These are phyloP conservation scores for Oceanites oceanicus DNA, from an alignment of 2,113 vertebrate species.

Conservation along the genomic window DNA sequence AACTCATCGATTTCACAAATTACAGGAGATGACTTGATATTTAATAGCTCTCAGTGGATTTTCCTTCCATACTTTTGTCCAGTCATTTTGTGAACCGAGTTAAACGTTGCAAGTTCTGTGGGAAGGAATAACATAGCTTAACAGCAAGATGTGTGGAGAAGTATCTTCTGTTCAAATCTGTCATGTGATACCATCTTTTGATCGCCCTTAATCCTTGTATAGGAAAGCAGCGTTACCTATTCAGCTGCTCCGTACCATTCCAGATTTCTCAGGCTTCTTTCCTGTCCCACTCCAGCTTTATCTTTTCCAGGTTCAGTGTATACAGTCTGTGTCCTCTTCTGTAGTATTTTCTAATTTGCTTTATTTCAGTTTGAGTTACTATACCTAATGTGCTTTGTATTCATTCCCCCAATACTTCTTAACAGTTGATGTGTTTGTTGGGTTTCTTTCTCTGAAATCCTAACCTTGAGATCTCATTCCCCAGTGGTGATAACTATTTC, in stretches of 20 bases:
- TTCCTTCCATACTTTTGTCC: neutral
- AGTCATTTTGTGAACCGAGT: neutral
- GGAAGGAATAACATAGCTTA: neutral
- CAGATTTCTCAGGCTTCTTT: neutral
- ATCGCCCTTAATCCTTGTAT: neutral
- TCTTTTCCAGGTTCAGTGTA: neutral
- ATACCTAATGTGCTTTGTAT: neutral
- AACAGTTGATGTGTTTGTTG: neutral
- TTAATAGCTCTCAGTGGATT: neutral
- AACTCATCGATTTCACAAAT: neutral
- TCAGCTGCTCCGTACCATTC: neutral
- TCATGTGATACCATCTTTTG: neutral
- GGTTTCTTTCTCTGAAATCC: neutral
- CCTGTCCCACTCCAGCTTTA: neutral
- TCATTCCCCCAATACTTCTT: neutral
- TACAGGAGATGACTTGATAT: neutral
- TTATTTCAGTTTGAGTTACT: neutral
- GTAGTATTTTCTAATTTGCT: neutral
- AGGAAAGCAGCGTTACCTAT: neutral
- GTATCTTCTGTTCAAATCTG: neutral
- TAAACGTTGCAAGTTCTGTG: neutral
- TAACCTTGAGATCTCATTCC: neutral
- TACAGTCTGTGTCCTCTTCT: neutral
- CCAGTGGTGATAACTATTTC: neutral
- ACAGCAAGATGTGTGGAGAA: neutral